Conservation (phyloP, 1,140 invertebrate genomes). For the Cotesia typhae region DNA sequence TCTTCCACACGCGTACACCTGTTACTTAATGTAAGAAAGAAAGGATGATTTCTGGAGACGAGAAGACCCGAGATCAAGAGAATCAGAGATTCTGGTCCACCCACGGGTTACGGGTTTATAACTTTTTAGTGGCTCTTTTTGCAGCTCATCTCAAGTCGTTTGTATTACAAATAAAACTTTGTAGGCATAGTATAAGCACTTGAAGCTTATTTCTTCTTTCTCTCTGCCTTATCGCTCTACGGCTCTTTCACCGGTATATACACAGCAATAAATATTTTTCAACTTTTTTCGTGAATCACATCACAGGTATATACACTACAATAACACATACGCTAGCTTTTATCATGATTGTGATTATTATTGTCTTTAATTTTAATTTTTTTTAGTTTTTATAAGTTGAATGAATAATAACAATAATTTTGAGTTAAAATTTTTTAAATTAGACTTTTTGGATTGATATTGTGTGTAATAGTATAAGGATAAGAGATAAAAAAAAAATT, state of each 20-base stretch:
- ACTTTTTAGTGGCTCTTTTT: conserved; percentile 17
- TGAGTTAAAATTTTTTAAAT: no score
- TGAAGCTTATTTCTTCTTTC: conserved; percentile 23
- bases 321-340: neutral
- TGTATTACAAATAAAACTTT: conserved; percentile 41
- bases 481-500: no score
- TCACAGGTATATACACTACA: conserved; percentile 6
- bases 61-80: conserved; percentile 21
- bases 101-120: conserved; percentile 29
- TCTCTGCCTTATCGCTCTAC: neutral
- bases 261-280: conserved; percentile 39
- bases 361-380: conserved; percentile 2
- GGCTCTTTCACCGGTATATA: conserved; percentile 25
- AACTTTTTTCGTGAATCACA: conserved; percentile 18
- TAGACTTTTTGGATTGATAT: no score
- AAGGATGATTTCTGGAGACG: conserved; percentile 10
- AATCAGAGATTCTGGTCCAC: conserved; percentile 35
- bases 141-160: conserved; percentile 32
- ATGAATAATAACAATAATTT: neutral
- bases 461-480: no score
- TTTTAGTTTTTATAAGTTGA: conserved; percentile 2
- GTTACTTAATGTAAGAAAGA: conserved; percentile 33
- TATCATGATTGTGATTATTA: conserved; percentile 13
- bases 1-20: conserved; percentile 31
- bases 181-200: conserved; percentile 22